Conservation (phyloP, 2,888 invertebrate species). For the Vesta saturnalis region DNA sequence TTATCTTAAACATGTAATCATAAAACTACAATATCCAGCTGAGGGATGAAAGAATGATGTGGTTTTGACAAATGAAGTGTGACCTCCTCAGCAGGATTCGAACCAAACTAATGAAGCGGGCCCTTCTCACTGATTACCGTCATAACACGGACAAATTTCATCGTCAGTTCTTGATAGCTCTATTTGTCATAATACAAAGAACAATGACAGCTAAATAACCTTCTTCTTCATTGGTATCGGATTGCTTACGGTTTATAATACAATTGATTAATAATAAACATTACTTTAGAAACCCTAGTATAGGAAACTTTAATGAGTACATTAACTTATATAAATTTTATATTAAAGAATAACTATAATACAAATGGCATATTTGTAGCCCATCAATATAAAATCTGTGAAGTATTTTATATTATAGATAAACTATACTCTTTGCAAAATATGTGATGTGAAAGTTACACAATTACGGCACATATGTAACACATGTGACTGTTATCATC, state of each 20-base stretch:
- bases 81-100: constrained; percentile 56
- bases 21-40: constrained; percentile 37
- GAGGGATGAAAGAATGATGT: constrained; percentile 43
- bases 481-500: too few species aligned
- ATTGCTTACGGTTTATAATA: constrained; percentile 50
- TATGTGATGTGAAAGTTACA: too few species aligned
- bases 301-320: constrained; percentile 9
- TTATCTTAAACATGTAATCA: constrained; percentile 26
- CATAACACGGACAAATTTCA: constrained; percentile 57
- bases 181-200: constrained; percentile 58
- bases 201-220: constrained; percentile 53
- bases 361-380: too few species aligned
- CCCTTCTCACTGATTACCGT: constrained; percentile 54
- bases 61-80: constrained; percentile 60
- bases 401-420: too few species aligned
- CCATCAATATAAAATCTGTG: too few species aligned
- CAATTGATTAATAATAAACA: constrained; percentile 54
- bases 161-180: constrained; percentile 60
- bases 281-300: constrained; percentile 16
- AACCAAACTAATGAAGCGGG: constrained; percentile 57
- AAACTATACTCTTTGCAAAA: too few species aligned
- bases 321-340: too few species aligned
- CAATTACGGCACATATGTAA: too few species aligned
- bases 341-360: too few species aligned
- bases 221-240: constrained; percentile 53